Evolutionary conservation across 2,113 vertebrate genomes (phyloP).

Genomic region (Pandion haliaetus): DNA sequence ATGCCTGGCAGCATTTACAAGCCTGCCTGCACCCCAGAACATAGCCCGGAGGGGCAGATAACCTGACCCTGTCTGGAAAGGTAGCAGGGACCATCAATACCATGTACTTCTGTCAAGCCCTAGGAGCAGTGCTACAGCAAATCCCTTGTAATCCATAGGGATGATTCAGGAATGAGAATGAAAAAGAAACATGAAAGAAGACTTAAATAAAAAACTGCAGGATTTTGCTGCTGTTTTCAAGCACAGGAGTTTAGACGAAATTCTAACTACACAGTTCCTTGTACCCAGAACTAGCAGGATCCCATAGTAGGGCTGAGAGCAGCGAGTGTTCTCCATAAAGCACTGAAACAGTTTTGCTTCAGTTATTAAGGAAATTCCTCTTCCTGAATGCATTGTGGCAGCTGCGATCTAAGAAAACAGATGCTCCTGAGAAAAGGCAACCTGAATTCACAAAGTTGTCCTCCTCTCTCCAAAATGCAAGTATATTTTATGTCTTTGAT

Average conservation of each 20-base stretch:
- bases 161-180: background rate
- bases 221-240: background rate
- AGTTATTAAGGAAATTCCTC: background rate
- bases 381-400: background rate
- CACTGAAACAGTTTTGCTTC: background rate
- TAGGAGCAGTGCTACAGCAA: background rate
- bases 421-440: background rate
- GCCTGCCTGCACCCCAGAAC: background rate
- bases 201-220: background rate
- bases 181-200: background rate
- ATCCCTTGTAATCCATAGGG: background rate
- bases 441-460: background rate
- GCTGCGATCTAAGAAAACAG: background rate
- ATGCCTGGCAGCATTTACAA: background rate
- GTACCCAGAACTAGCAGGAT: background rate
- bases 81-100: background rate
- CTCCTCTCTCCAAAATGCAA: background rate
- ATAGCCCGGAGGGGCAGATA: background rate
- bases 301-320: background rate
- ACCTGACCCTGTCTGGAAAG: background rate
- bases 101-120: background rate
- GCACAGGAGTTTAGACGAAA: background rate
- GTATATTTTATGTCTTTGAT: background rate
- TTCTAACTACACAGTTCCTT: background rate
- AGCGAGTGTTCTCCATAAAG: background rate